phyloP scores from a whole-genome alignment of 2,797 vertebrate genomes.

The Coccyzus lansbergi region DNA sequence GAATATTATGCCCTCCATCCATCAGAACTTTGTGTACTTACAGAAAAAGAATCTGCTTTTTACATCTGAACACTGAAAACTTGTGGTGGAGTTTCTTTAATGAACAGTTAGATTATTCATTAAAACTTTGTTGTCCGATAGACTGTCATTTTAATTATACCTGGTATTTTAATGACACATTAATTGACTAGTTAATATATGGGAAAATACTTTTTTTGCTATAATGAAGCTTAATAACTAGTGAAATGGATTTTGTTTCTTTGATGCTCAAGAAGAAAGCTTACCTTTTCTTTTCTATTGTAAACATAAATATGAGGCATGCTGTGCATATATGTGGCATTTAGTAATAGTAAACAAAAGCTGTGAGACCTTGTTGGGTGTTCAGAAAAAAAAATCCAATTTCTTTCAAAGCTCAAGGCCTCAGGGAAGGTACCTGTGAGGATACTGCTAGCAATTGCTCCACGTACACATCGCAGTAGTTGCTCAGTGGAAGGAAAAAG shows the following conservation, averaged over 20 bases:
- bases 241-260: not conserved
- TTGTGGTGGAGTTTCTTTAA: not conserved
- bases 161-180: not conserved
- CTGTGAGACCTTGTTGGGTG: not conserved
- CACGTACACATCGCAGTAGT: not conserved
- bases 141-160: not conserved
- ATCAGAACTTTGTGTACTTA: not conserved
- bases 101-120: not conserved
- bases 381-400: not conserved
- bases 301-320: not conserved
- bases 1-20: not conserved
- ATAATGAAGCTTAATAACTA: not conserved
- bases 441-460: not conserved
- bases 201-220: not conserved
- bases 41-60: not conserved
- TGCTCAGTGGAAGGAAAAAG: not conserved
- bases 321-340: not conserved
- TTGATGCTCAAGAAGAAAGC: not conserved
- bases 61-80: not conserved
- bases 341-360: not conserved
- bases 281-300: not conserved
- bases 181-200: not conserved
- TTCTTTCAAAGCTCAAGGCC: not conserved
- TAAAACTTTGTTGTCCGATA: not conserved
- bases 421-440: fast-evolving